Evolutionary conservation across 2,888 invertebrate species (phyloP).

Genomic region (Pyrocoelia pectoralis): DNA sequence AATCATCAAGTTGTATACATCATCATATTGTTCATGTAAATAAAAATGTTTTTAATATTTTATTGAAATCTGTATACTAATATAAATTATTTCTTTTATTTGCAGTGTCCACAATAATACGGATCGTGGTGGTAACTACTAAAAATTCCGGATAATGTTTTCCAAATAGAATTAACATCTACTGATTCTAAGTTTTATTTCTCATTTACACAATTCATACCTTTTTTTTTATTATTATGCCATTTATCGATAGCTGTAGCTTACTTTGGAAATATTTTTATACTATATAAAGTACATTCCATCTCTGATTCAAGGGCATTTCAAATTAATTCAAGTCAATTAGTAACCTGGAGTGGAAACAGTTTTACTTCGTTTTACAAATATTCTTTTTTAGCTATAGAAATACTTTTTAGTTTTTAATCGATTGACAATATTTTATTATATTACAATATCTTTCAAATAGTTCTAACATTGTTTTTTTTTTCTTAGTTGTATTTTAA

Average conservation of each 20-base stretch:
- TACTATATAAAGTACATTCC: slow-evolving; percentile 33
- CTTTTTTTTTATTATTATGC: too few relatives aligned
- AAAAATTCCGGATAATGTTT: slow-evolving; percentile 17
- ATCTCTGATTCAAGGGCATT: slow-evolving; percentile 31
- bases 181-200: slow-evolving; percentile 22
- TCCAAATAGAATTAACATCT: slow-evolving; percentile 16
- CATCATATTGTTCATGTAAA: neutral
- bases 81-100: slow-evolving; percentile 36
- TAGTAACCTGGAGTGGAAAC: neutral
- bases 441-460: too few relatives aligned
- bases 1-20: slow-evolving; percentile 5
- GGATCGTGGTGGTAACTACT: slow-evolving; percentile 66
- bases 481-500: neutral
- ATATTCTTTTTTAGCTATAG: neutral
- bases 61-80: neutral
- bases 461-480: too few relatives aligned
- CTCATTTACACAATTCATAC: slow-evolving; percentile 13
- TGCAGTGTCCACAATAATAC: slow-evolving; percentile 73
- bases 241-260: slow-evolving; percentile 26
- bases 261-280: slow-evolving; percentile 35
- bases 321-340: slow-evolving; percentile 5
- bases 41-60: neutral
- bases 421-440: too few relatives aligned
- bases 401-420: neutral
- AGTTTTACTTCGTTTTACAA: neutral